phyloP scores from a whole-genome alignment of 2,113 vertebrate genomes.

The Rattus norvegicus region DNA sequence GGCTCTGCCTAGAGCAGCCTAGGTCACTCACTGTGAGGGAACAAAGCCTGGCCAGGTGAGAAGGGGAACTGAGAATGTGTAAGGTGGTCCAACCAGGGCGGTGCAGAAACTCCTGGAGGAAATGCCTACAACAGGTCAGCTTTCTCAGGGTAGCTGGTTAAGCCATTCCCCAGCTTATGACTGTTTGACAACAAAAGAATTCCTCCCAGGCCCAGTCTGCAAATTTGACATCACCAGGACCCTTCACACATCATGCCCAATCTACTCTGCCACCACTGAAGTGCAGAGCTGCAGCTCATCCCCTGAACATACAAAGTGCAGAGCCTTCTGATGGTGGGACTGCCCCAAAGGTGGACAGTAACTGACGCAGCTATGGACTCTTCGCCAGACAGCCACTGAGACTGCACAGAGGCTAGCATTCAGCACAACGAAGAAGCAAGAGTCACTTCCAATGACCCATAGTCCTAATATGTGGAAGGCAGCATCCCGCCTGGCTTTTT shows the following conservation, averaged over 20 bases:
- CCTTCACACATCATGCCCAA: neutral
- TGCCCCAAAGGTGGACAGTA: no score
- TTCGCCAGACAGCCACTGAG: neutral
- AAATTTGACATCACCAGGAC: neutral
- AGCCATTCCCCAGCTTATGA: neutral
- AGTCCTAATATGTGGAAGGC: neutral
- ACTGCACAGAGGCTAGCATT: neutral
- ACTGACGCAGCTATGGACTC: accelerated
- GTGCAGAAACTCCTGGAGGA: neutral
- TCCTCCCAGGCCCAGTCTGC: neutral
- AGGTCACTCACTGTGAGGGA: neutral
- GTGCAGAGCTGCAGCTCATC: neutral
- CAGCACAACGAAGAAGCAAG: neutral
- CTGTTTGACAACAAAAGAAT: neutral
- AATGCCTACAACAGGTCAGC: neutral
- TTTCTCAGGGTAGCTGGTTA: neutral
- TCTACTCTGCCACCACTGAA: neutral
- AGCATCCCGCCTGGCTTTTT: neutral
- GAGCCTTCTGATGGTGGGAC: neutral
- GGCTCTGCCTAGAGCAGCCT: neutral
- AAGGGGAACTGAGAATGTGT: neutral
- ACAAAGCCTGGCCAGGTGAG: neutral
- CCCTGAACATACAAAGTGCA: neutral
- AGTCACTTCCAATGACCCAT: neutral
- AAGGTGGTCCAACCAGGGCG: accelerated